Percentiles rank a stretch among this genome's conserved stretches.
These are phyloP conservation scores for Nothoprocta perdicaria DNA, from an alignment of 2,113 vertebrate species.

Conservation along the genomic window DNA sequence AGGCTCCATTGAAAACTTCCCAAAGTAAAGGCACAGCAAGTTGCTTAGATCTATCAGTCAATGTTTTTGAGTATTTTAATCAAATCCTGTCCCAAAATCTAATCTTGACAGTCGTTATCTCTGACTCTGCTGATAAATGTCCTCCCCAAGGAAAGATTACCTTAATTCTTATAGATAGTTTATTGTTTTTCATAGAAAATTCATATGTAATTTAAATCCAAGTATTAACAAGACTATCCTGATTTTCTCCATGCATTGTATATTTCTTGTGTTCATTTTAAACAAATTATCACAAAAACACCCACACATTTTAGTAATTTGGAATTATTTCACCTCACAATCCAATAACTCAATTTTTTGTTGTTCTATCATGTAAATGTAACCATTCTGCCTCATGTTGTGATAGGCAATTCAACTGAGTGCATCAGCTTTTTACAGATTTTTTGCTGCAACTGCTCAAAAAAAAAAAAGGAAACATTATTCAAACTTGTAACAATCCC, in stretches of 20 bases:
- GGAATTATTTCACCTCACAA: neutral
- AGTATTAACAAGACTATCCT: neutral
- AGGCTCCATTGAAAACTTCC: neutral
- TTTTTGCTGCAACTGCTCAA: neutral
- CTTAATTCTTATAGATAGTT: neutral
- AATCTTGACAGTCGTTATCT: neutral
- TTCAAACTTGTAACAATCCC: neutral
- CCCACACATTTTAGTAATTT: neutral
- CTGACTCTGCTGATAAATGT: neutral
- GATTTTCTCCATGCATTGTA: neutral
- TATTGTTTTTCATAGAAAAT: neutral
- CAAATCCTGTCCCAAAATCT: neutral
- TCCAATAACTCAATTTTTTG: neutral
- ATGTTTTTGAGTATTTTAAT: neutral
- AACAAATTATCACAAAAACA: neutral
- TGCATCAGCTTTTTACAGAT: neutral
- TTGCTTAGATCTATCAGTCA: fast-evolving
- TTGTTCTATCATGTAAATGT: neutral
- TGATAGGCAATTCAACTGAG: neutral
- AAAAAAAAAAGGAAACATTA: neutral
- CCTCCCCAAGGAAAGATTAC: neutral
- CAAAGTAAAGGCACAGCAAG: neutral
- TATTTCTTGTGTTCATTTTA: neutral
- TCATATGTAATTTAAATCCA: neutral
- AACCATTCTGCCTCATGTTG: neutral